Evolutionary conservation across 2,888 invertebrate species (phyloP).

Genomic region (Drosophila fungiperda): DNA sequence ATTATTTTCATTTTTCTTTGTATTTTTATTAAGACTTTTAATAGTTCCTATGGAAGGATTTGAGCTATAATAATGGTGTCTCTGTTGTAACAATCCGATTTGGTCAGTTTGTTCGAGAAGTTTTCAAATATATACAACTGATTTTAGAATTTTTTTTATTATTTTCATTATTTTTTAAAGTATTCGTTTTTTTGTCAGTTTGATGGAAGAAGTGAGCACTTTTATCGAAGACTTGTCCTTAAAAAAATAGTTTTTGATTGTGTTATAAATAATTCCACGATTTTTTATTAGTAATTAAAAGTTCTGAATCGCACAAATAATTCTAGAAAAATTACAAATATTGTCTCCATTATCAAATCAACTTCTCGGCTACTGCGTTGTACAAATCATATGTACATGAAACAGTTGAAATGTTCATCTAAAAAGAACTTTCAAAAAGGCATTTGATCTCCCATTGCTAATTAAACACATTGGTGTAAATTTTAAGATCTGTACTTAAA

Average conservation of each 20-base stretch:
- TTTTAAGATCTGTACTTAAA: slow-evolving; percentile 15
- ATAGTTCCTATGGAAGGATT: neutral
- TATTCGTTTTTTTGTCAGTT: neutral
- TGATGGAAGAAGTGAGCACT: neutral
- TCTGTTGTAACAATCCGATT: neutral
- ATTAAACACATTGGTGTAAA: slow-evolving; percentile 28
- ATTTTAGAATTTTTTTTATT: neutral
- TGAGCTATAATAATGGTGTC: neutral
- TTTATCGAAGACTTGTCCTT: too few species aligned
- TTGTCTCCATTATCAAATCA: neutral
- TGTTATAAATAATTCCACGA: neutral
- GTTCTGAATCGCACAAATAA: neutral
- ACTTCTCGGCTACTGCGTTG: neutral
- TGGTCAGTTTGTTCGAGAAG: neutral
- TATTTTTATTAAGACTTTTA: neutral
- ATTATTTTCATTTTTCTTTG: neutral
- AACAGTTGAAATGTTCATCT: neutral
- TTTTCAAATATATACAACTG: neutral
- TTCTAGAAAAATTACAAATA: neutral
- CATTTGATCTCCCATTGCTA: neutral
- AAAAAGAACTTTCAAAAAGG: neutral
- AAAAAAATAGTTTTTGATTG: neutral
- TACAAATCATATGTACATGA: neutral
- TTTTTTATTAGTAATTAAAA: neutral
- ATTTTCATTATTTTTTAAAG: neutral